A percentile compares a stretch with the other conserved stretches of the same genome.
phyloP scores from a whole-genome alignment of 2,113 vertebrate species.

The Sinosuthora webbiana region DNA sequence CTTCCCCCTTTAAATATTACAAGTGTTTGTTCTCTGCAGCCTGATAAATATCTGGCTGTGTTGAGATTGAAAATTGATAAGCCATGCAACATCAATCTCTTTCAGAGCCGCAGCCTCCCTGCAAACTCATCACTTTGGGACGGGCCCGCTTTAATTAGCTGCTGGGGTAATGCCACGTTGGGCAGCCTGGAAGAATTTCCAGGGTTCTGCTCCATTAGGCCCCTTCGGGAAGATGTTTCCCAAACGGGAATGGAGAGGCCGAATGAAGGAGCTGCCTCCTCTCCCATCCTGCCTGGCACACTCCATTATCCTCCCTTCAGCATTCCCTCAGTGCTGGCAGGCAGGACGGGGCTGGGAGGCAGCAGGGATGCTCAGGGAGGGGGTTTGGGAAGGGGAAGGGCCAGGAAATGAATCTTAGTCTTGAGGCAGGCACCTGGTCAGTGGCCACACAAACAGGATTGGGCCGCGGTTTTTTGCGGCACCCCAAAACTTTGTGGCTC shows the following conservation, averaged over 20 bases:
- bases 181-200: background rate
- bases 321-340: background rate
- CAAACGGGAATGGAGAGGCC: background rate
- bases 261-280: background rate
- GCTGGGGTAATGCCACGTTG: background rate
- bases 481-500: background rate
- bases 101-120: background rate
- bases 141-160: background rate
- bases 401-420: no score
- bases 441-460: background rate
- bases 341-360: background rate
- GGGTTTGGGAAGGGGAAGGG: background rate
- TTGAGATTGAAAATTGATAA: slow-evolving; percentile 49
- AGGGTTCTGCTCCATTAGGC: slow-evolving; percentile 43
- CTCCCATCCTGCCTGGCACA: background rate
- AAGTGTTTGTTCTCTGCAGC: slow-evolving; percentile 46
- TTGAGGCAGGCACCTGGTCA: background rate
- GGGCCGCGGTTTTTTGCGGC: accelerated
- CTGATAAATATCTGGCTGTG: slow-evolving; percentile 14
- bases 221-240: slow-evolving; percentile 7
- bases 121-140: slow-evolving; percentile 20
- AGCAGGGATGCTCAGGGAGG: background rate
- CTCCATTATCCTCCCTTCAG: background rate
- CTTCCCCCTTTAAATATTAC: slow-evolving; percentile 30
- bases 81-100: background rate